Conservation (phyloP, 1,140 invertebrate species). For the Mamestra configurata region DNA sequence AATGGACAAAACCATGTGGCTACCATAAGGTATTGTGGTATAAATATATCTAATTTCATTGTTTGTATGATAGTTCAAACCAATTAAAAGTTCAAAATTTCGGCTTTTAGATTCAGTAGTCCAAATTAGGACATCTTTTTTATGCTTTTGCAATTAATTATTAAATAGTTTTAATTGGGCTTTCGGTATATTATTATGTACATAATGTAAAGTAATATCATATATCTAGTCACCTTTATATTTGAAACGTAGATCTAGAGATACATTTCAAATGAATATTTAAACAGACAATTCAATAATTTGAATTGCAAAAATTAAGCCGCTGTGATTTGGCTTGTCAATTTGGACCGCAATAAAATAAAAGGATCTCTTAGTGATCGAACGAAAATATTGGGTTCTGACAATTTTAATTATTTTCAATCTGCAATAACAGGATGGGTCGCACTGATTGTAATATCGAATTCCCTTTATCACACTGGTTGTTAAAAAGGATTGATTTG, state of each 20-base stretch:
- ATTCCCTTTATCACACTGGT: not conserved
- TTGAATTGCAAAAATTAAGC: not conserved
- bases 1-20: not conserved
- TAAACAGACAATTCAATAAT: not conserved
- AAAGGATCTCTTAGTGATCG: not conserved
- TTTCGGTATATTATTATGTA: no score
- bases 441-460: not conserved
- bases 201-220: no score
- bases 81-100: no score
- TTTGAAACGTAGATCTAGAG: not conserved
- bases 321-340: conserved; percentile 9
- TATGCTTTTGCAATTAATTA: no score
- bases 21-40: not conserved
- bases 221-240: not conserved
- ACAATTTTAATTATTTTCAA: not conserved
- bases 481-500: not conserved
- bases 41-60: no score
- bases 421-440: not conserved
- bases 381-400: not conserved
- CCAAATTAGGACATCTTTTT: no score
- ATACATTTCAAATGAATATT: not conserved
- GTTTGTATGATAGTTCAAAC: no score
- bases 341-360: not conserved
- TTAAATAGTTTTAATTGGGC: no score
- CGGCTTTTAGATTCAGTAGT: no score